Percentiles rank a stretch among this genome's conserved stretches.
Conservation (phyloP, 2,113 vertebrate species). For the Dipodomys stephensi region DNA sequence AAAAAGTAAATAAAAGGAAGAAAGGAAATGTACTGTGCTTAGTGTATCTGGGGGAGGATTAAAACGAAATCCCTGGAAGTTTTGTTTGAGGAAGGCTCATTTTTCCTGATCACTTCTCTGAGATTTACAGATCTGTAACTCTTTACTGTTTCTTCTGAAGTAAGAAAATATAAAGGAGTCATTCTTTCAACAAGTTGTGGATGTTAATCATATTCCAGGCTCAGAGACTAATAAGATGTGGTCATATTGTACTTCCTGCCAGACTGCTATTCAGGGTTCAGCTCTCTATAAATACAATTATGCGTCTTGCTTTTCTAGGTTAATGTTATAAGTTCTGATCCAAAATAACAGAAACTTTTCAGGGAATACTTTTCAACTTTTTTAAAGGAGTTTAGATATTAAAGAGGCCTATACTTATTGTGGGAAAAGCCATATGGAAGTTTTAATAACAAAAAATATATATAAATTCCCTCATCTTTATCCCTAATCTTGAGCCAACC, state of each 20-base stretch:
- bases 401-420: background rate
- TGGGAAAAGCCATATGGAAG: background rate
- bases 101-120: slow-evolving; percentile 5
- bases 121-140: background rate
- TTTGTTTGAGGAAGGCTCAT: slow-evolving; percentile 11
- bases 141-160: slow-evolving; percentile 11
- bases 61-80: slow-evolving; percentile 46
- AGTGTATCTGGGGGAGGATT: slow-evolving; percentile 67
- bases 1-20: slow-evolving; percentile 64
- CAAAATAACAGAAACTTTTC: slow-evolving; percentile 6
- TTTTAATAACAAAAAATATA: slow-evolving; percentile 19
- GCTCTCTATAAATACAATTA: background rate
- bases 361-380: background rate
- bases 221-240: background rate
- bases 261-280: background rate
- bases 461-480: background rate
- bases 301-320: background rate
- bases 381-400: background rate
- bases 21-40: slow-evolving; percentile 68
- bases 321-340: background rate
- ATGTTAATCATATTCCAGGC: background rate
- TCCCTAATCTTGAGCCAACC: background rate
- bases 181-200: background rate
- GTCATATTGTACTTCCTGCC: background rate
- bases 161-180: slow-evolving; percentile 35